Percentiles rank a stretch among this genome's conserved stretches.
Evolutionary conservation across 1,140 invertebrate genomes (phyloP).

Genomic region (Trachymyrmex septentrionalis): DNA sequence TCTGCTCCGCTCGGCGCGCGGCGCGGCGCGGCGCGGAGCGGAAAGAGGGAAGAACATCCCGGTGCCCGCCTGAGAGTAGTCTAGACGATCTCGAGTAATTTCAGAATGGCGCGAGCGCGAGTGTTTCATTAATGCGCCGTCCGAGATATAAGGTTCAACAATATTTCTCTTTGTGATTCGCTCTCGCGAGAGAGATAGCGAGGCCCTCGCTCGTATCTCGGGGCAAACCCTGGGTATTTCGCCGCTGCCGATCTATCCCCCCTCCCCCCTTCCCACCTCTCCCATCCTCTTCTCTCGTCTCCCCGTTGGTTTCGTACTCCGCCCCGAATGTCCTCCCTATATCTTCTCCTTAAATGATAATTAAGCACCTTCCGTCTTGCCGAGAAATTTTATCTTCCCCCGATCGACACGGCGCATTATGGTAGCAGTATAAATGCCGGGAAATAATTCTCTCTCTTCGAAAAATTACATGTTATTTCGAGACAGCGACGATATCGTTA

Average conservation of each 20-base stretch:
- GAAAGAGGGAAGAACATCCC: constrained; percentile 8
- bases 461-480: constrained; percentile 30
- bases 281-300: no score
- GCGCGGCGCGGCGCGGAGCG: not conserved
- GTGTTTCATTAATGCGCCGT: constrained; percentile 64
- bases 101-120: constrained; percentile 64
- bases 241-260: not conserved
- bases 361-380: constrained; percentile 32
- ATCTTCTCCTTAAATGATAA: constrained; percentile 57
- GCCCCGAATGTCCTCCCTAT: constrained; percentile 33
- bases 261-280: no score
- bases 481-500: not conserved
- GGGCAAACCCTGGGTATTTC: constrained; percentile 24
- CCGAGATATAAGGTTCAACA: constrained; percentile 64
- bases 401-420: constrained; percentile 31
- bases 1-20: not conserved
- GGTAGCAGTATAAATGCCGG: not conserved
- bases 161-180: constrained; percentile 65
- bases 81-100: constrained; percentile 63
- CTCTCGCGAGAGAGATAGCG: constrained; percentile 58
- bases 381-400: constrained; percentile 49
- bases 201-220: constrained; percentile 39
- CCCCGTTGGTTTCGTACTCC: not conserved
- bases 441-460: not conserved
- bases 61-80: constrained; percentile 34